Evolutionary conservation across 2,797 vertebrate genomes (phyloP).

Genomic region (Xiphorhynchus erythropygius): DNA sequence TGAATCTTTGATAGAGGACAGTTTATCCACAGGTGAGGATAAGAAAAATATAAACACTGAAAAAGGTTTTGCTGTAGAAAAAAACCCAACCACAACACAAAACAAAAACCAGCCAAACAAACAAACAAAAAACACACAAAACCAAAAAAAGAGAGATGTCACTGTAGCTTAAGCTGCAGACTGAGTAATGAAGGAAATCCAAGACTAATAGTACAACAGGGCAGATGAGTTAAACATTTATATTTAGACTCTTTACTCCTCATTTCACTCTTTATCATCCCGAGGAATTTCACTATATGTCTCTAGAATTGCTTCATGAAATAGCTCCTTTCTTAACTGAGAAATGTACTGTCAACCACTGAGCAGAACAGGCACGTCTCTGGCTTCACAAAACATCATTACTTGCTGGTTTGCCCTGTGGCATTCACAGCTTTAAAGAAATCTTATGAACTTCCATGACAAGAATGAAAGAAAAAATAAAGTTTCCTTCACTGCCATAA

Average conservation of each 20-base stretch:
- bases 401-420: not conserved
- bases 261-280: constrained; percentile 56
- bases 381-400: not conserved
- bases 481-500: not conserved
- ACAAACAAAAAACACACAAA: too few species aligned
- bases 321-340: not conserved
- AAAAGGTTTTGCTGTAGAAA: not conserved
- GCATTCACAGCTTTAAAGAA: constrained; percentile 10
- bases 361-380: not conserved
- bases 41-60: not conserved
- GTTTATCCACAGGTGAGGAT: not conserved
- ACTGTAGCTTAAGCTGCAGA: constrained; percentile 27
- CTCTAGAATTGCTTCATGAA: constrained; percentile 9
- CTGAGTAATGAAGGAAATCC: constrained; percentile 72
- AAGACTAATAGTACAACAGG: constrained; percentile 67
- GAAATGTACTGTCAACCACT: not conserved
- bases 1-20: not conserved
- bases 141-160: not conserved
- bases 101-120: too few species aligned
- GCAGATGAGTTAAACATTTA: constrained; percentile 76
- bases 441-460: not conserved
- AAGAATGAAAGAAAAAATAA: constrained; percentile 27
- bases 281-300: constrained; percentile 38
- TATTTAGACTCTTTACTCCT: constrained; percentile 73
- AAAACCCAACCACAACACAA: not conserved